Base-by-base conservation (phyloP, 2,888 invertebrate species). In the Orthosia gracilis region DNA sequence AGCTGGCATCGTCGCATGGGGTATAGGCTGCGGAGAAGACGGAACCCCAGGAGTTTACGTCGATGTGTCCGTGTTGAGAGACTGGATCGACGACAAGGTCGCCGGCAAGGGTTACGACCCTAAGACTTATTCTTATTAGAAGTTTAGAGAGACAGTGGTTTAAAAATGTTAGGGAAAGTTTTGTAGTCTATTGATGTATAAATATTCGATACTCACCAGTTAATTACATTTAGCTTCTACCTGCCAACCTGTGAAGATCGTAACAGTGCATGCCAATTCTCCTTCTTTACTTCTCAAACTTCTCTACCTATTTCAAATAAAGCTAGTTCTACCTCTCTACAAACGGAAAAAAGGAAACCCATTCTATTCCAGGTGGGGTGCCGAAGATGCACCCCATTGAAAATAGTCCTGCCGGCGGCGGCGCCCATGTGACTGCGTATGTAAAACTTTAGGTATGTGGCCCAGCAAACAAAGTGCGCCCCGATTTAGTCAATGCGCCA, bases 1-100 rank as follows among this genome's bases (percentile, higher is more conserved):
- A 77, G 88, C 87, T 64, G 98, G 98, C 1, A 97, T 98, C 57
- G 98, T 98, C 0, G 97, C 98, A 1, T 98, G 98, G 98, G 98
- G 98, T 23, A 97, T 98, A 82, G 98, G 98, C 0, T 98, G 98
- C 87, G 98, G 98, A 0, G 94, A 94, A 23, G 94, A 96, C 66
- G 95, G 97, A 57, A 96, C 97, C 26, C 98, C 98, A 0, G 98
- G 98, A 0, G 98, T 98, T 0, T 98, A 98, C 90, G 98, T 97
- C 0, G 97, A 98, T 89, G 97, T 98, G 2, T 96, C 97, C 0
- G 91, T 95, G 50, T 96, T 97, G 17, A 95, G 97, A 1, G 91
- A 94, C 17, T 98, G 98, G 98, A 97, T 98, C 78, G 97, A 97
- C 84, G 96, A 97, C 81, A 96, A 97, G 78, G 91, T 97, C 49